A percentile compares a stretch with the other conserved stretches of the same genome.
Conservation (phyloP, 1,140 invertebrate genomes). For the Latrodectus geometricus region DNA sequence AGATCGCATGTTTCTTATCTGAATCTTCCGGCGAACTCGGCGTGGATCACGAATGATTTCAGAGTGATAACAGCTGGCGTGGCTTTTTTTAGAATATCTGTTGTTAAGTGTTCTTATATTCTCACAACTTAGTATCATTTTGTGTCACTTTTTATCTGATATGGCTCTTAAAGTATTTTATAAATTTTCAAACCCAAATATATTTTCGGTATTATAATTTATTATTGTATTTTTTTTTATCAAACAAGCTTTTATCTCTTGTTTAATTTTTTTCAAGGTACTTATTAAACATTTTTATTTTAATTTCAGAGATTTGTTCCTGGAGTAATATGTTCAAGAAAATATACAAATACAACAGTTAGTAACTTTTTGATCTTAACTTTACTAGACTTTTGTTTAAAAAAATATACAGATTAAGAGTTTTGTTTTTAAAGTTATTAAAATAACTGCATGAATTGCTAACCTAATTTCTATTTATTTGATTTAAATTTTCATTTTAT, state of each 20-base stretch:
- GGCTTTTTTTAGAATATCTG: background rate
- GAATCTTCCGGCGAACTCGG: conserved; percentile 37
- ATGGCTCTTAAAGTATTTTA: conserved; percentile 21
- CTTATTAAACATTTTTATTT: conserved; percentile 1
- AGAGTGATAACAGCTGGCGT: conserved; percentile 55
- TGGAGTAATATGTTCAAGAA: conserved; percentile 27
- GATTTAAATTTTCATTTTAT: background rate
- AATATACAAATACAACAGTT: conserved; percentile 1
- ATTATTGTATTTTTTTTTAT: background rate
- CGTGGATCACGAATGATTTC: conserved; percentile 32
- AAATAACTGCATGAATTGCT: no score
- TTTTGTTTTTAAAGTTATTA: background rate
- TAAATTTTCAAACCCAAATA: conserved; percentile 12
- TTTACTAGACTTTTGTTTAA: background rate
- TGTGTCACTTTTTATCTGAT: background rate
- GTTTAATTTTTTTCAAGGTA: background rate
- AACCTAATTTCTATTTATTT: background rate
- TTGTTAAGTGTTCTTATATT: background rate
- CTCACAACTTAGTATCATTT: background rate
- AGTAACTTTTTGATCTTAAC: background rate
- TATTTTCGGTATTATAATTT: conserved; percentile 16
- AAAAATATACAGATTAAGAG: background rate
- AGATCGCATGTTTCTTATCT: background rate
- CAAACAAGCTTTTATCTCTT: background rate
- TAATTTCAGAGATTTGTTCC: conserved; percentile 25